Base-by-base conservation (phyloP, 2,888 invertebrate species). In the Nemotelus pantherinus region DNA sequence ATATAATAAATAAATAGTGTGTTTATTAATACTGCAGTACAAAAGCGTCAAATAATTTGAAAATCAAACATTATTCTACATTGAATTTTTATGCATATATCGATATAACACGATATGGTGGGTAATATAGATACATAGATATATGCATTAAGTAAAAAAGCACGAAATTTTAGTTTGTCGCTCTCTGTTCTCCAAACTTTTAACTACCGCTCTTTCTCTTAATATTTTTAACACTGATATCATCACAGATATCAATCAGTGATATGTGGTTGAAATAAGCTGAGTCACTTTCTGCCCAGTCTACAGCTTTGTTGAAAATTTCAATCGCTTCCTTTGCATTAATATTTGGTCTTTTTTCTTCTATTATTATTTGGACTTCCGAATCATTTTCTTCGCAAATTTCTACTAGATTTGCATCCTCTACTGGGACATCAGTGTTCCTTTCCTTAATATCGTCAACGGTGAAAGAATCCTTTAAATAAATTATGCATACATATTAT, bases 381-480 rank as follows among this genome's bases (percentile, higher is more conserved):
- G 63, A 63, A 63, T 41, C 39, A 63, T 63, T 63, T 63, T 39
- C 43, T 63, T 63, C 41, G 63, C 63, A 63, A 63, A 63, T 41
- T 63, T 63, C 43, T 63, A 41, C 63, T 63, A 43, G 41, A 41
- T 63, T 63, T 63, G 63, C 43, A 63, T 39, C 43, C 39, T 63
- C 63, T 63, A 63, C 63, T 63, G 63, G 63, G 63, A 41, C 43
- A 63, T 63, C 63, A 63, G 63, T 63, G 63, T 63, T 63, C 63
- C 63, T 2, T 63, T 63, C 43, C 43, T 63, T 2, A 63, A 63
- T 63, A 63, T 63, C 63, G 2, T 63, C 63, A 63, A 41, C 63
- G 63, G 63, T 63, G 63, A 63, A 63, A 63, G 41, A 63, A 63
- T 63, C 63, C 63, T 63, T 63, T 43, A 63, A 63, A 63, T 63